Percentiles rank a stretch among this genome's conserved stretches.
Conservation (phyloP, 2,113 vertebrate species). For the Pionites leucogaster region DNA sequence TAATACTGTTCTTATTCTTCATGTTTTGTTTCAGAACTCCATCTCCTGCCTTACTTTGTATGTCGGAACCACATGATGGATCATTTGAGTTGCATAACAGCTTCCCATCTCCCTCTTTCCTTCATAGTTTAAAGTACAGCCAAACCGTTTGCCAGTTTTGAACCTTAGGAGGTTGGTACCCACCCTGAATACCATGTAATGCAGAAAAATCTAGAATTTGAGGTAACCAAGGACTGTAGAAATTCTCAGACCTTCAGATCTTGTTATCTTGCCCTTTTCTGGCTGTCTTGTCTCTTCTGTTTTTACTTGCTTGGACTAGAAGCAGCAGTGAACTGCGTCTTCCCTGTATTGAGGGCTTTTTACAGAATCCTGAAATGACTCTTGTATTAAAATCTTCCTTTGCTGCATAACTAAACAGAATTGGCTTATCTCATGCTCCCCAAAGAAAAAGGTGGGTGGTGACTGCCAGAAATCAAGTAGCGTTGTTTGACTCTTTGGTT, state of each 20-base stretch:
- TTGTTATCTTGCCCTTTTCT: not conserved
- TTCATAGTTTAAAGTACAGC: constrained; percentile 38
- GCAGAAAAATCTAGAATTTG: not conserved
- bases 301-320: not conserved
- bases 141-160: constrained; percentile 18
- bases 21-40: constrained; percentile 68
- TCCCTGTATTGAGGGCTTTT: not conserved
- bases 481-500: not conserved
- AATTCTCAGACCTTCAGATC: not conserved
- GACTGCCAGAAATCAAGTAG: not conserved
- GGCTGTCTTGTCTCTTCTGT: not conserved
- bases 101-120: constrained; percentile 47
- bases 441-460: not conserved
- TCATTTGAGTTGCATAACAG: constrained; percentile 55
- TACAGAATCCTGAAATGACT: not conserved
- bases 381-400: not conserved
- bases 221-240: not conserved
- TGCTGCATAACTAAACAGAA: not conserved
- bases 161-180: not conserved
- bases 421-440: not conserved
- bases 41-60: constrained; percentile 62
- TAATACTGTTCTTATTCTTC: constrained; percentile 66
- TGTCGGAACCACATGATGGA: constrained; percentile 48
- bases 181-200: not conserved
- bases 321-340: not conserved